Conservation (phyloP, 2,113 vertebrate genomes). For the Damaliscus lunatus region DNA sequence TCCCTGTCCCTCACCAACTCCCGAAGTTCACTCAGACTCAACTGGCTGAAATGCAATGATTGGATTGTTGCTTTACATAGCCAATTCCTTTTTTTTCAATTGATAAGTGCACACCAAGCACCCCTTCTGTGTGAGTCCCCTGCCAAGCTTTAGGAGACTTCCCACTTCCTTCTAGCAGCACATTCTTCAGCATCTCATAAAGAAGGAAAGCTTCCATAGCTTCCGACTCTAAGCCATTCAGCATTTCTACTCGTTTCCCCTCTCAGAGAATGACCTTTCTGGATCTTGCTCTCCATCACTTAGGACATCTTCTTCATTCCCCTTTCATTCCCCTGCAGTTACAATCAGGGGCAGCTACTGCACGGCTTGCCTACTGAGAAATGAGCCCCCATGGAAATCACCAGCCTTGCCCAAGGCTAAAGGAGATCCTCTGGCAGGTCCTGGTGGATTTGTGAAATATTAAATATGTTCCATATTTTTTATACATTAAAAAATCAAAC, state of each 20-base stretch:
- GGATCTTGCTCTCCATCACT: background rate
- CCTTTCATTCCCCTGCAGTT: background rate
- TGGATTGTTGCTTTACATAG: background rate
- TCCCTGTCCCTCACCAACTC: no score
- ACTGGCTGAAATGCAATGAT: background rate
- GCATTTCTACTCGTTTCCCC: background rate
- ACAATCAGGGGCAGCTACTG: background rate
- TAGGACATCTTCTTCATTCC: background rate
- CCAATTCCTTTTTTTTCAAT: background rate
- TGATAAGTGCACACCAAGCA: background rate
- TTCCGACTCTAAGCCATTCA: no score
- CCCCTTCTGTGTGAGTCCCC: fast-evolving
- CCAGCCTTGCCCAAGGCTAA: constrained; percentile 34
- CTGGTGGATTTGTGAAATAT: constrained; percentile 42
- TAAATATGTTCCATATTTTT: constrained; percentile 50
- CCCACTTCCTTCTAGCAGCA: background rate
- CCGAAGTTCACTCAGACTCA: background rate
- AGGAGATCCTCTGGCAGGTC: constrained; percentile 27
- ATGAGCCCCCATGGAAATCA: background rate
- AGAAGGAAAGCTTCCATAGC: background rate
- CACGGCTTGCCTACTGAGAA: constrained; percentile 13
- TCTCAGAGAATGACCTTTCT: background rate
- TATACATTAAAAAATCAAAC: constrained; percentile 33
- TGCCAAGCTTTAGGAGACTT: background rate
- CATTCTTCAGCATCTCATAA: background rate